These are phyloP conservation scores for Anagrus nilaparvatae DNA, from an alignment of 1,140 invertebrate species.

Conservation along the genomic window DNA sequence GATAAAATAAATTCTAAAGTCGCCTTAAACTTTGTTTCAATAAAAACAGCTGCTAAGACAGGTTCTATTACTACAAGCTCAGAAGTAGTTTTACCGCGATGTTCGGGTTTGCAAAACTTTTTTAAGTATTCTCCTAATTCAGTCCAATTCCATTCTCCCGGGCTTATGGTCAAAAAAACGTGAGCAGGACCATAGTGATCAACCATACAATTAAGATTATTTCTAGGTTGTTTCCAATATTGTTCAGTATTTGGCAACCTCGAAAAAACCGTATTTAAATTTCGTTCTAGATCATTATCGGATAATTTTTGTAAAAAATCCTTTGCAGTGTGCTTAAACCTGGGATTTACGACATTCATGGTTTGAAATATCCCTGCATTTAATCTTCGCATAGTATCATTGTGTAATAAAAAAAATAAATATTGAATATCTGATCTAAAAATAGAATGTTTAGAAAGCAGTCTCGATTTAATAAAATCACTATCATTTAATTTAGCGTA, in stretches of 20 bases:
- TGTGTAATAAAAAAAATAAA: no score
- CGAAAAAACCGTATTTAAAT: no score
- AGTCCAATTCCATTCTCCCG: slow-evolving; percentile 27
- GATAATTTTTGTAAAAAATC: no score
- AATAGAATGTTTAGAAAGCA: no score
- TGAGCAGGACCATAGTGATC: slow-evolving; percentile 21
- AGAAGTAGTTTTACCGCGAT: slow-evolving; percentile 13
- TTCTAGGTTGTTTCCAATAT: slow-evolving; percentile 17
- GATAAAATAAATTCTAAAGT: slow-evolving; percentile 22
- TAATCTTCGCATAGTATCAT: no score
- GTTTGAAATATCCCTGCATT: no score
- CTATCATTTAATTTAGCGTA: no score
- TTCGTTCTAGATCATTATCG: no score
- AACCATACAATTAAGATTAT: slow-evolving; percentile 1
- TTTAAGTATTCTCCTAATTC: slow-evolving; percentile 17
- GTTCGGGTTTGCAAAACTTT: slow-evolving; percentile 11
- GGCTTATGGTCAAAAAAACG: slow-evolving; percentile 31
- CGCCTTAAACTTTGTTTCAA: slow-evolving; percentile 19
- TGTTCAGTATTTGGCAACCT: slow-evolving; percentile 18
- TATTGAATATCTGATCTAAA: no score
- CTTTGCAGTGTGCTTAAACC: no score
- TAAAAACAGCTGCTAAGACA: slow-evolving; percentile 19
- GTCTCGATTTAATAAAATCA: no score
- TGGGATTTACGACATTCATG: no score
- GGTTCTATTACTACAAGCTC: slow-evolving; percentile 22